Evolutionary conservation across 2,888 invertebrate species (phyloP).

Genomic region (Anoncus sp.): DNA sequence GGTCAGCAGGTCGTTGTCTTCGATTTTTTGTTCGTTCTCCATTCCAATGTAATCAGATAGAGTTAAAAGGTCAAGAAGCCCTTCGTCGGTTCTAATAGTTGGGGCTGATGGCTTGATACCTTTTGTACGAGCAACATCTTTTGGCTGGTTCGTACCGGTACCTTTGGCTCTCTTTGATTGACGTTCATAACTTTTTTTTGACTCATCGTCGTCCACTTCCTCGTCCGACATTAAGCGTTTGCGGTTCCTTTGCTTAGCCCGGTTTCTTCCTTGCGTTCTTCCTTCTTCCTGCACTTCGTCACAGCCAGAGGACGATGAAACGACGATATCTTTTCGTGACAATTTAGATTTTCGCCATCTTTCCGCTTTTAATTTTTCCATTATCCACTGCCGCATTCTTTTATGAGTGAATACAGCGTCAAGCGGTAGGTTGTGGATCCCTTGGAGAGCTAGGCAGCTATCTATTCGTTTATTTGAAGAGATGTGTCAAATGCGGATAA

Average conservation of each 20-base stretch:
- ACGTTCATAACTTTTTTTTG: no score
- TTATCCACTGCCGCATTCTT: conserved; percentile 24
- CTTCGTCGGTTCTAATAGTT: no score
- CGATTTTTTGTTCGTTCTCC: conserved; percentile 1
- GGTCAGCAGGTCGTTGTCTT: conserved; percentile 5
- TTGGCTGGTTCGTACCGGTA: conserved; percentile 6
- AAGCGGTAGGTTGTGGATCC: conserved; percentile 3
- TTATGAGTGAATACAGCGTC: conserved; percentile 19
- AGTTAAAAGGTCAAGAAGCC: not conserved
- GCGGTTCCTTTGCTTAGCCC: no score
- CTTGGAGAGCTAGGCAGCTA: conserved; percentile 26
- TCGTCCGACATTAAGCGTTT: conserved; percentile 1
- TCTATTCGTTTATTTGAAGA: conserved; percentile 21
- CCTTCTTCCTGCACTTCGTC: not conserved
- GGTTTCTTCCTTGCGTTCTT: not conserved
- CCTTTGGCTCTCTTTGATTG: not conserved
- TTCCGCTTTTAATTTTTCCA: conserved; percentile 25
- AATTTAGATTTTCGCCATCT: conserved; percentile 20
- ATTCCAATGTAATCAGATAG: not conserved
- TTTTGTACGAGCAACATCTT: no score
- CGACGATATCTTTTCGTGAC: conserved; percentile 1
- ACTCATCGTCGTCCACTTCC: no score
- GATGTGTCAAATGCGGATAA: conserved; percentile 14
- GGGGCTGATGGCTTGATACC: no score
- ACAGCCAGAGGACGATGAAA: conserved; percentile 14